Evolutionary conservation across 92 coral and sea anemone genomes (phyloP).

Genomic region (Nematostella vectensis): DNA sequence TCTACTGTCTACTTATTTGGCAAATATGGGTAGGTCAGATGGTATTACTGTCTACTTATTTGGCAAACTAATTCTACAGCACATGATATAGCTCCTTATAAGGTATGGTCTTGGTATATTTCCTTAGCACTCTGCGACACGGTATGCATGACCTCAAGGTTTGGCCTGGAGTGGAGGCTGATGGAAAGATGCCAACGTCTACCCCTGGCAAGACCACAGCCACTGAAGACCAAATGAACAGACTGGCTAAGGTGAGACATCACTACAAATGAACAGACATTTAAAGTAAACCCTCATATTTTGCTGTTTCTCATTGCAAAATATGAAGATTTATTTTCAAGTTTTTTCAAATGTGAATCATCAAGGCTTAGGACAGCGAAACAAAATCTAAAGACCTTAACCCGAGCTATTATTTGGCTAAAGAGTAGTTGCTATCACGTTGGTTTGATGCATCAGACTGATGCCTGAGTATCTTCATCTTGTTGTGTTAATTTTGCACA

Average conservation of each 20-base stretch:
- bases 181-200: conserved; percentile 68
- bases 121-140: conserved; percentile 72
- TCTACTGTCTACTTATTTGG: conserved; percentile 91
- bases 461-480: too few species aligned
- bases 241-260: conserved; percentile 71
- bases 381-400: too few species aligned
- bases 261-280: background rate
- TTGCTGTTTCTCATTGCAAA: background rate
- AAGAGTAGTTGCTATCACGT: too few species aligned
- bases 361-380: too few species aligned
- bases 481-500: too few species aligned
- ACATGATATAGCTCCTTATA: background rate
- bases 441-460: too few species aligned
- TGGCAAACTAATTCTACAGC: conserved; percentile 55
- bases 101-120: background rate
- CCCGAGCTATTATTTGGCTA: too few species aligned
- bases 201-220: conserved; percentile 83
- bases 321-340: too few species aligned
- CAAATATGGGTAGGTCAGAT: conserved; percentile 83
- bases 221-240: conserved; percentile 86
- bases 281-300: background rate
- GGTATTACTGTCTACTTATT: conserved; percentile 85
- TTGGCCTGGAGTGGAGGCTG: conserved; percentile 91
- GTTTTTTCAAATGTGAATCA: too few species aligned
- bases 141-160: conserved; percentile 97